Evolutionary conservation across 2,888 invertebrate species (phyloP), one percentile per base, ranked within the genome.

Genomic region (Sminthurinus aureus): DNA sequence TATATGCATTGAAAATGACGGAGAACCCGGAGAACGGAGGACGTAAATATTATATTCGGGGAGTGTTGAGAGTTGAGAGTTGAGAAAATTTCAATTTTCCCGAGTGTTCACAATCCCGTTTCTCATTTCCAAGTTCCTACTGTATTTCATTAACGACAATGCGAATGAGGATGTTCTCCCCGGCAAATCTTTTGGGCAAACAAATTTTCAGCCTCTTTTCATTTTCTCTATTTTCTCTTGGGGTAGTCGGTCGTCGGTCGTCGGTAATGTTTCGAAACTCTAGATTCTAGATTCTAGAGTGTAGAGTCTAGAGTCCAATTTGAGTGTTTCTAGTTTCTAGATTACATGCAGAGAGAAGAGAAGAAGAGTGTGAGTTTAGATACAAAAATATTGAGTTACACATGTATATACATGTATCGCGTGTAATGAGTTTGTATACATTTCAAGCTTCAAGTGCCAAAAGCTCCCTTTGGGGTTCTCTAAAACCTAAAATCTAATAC

Each of bases 131-230:
- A 1, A 38, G 1, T 38, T 38, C 38, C 38, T 38, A n/a, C n/a
- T n/a, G n/a, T n/a, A 38, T 38, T 38, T 38, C 87, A 87, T 87
- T 87, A 87, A 86, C 3, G 38, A 38, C 38, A 38, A 38, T 83
- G 84, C 79, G 87, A 87, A 86, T 83, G 84, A 81, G 87, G 86
- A 86, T 87, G 86, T 87, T 80, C 83, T 74, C 38, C n/a, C 74
- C 58, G 80, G 80, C 79, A 87, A 87, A 88, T 88, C 88, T 88
- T 88, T 88, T 88, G 64, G 66, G 88, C 85, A 88, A 88, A 88
- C 87, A 87, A 67, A 81, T 80, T 83, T 85, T 90, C 91, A 15
- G 38, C 91, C 98, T 98, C 98, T 89, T 92, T 24, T 24, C 24
- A 9, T 15, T 26, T 24, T 24, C 22, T 20, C 71, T 22, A n/a